Evolutionary conservation across 2,797 vertebrate genomes (phyloP).

Genomic region (Mus spretus): DNA sequence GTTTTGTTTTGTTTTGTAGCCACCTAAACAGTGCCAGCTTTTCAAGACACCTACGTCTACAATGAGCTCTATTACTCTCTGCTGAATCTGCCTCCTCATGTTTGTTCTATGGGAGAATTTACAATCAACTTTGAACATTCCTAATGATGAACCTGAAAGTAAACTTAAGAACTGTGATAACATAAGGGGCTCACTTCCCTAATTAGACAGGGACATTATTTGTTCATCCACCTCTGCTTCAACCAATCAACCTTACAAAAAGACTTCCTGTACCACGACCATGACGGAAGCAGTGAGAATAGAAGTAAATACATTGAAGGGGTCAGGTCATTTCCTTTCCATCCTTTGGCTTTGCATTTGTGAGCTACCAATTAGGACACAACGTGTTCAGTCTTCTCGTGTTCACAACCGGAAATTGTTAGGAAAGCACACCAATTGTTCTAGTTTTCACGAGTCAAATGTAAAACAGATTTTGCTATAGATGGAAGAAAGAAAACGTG

Average conservation of each 20-base stretch:
- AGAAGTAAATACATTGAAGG: not conserved
- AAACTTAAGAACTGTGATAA: conserved; percentile 56
- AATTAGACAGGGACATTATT: conserved; percentile 68
- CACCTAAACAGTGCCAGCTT: conserved; percentile 21
- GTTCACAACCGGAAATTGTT: conserved; percentile 87
- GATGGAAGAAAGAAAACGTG: conserved; percentile 82
- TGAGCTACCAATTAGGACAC: conserved; percentile 83
- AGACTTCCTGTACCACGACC: conserved; percentile 72
- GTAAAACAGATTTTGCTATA: conserved; percentile 78
- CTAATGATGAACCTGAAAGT: conserved; percentile 74
- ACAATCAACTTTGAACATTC: conserved; percentile 78
- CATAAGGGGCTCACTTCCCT: conserved; percentile 70
- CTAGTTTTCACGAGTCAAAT: conserved; percentile 78
- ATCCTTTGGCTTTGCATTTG: conserved; percentile 64
- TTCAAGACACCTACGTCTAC: conserved; percentile 43
- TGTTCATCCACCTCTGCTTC: conserved; percentile 73
- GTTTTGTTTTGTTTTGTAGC: not conserved
- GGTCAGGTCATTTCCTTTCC: conserved; percentile 74
- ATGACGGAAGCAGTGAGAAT: conserved; percentile 55
- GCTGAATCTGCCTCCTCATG: conserved; percentile 5
- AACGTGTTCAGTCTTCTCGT: conserved; percentile 82
- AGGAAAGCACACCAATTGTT: conserved; percentile 88
- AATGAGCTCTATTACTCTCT: conserved; percentile 42
- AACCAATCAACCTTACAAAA: conserved; percentile 74
- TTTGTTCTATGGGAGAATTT: conserved; percentile 84